Evolutionary conservation across 1,140 invertebrate genomes (phyloP), one percentile per base, ranked within the genome.

Genomic region (Zophobas morio): DNA sequence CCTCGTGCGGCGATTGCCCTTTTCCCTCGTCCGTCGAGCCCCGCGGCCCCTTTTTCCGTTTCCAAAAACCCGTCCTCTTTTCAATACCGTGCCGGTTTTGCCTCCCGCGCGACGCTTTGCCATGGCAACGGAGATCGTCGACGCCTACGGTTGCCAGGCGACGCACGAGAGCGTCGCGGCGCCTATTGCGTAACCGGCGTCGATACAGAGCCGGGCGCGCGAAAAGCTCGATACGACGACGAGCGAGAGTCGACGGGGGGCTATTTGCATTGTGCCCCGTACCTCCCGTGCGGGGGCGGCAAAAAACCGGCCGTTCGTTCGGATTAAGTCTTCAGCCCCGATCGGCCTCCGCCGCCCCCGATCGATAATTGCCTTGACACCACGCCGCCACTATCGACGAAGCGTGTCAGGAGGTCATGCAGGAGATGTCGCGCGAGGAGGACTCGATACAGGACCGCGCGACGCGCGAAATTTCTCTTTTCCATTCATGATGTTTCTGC

Each of bases 71-170:
- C 2, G 49, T 51, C 49, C 6, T 40, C 42, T 66, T 66, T 66
- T 20, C 60, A 20, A 20, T 20, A 20, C 60, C 60, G 60, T 66
- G 40, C 60, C 49, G 49, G 49, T 2, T 5, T 46, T 4, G 42
- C 3, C 6, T 4, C 2, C 3, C 39, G 77, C 74, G 75, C 78
- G 72, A 60, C 72, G 72, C 53, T 56, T 74, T 77, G 49, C 63
- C 78, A 70, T 77, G 51, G 70, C 75, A 77, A 79, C 78, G 51
- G 71, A 77, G 78, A 77, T 79, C 63, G 75, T 79, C 78, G 72
- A 79, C 74, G 75, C 71, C 75, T 56, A 63, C 78, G 75, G 78
- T 79, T 79, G 78, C 78, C 53, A 70, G 47, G 78, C 78, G 66
- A 79, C 78, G n/a, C 72, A 74, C 51, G 53, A 74, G 72, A 70